phyloP scores from a whole-genome alignment of 2,888 invertebrate genomes.

The Acrocyrtus sp. region DNA sequence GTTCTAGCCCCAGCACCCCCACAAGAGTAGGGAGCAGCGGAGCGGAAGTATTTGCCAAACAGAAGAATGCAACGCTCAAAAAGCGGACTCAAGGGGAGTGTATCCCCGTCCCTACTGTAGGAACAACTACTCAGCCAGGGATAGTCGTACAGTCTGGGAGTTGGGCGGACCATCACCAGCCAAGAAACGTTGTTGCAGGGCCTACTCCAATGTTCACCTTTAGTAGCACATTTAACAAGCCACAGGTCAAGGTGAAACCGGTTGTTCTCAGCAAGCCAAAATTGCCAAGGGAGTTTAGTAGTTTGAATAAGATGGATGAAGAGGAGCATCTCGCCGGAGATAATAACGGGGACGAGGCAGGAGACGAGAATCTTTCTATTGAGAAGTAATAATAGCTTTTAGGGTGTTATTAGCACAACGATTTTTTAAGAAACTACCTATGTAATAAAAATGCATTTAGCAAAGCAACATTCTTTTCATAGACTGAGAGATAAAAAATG shows the following conservation, averaged over 20 bases:
- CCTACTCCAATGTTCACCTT: slow-evolving; percentile 30
- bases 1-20: slow-evolving; percentile 67
- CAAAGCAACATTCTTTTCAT: too few relatives aligned
- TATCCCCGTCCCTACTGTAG: slow-evolving; percentile 39
- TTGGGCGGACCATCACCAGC: not conserved
- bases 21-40: slow-evolving; percentile 73
- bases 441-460: too few relatives aligned
- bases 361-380: too few relatives aligned
- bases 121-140: slow-evolving; percentile 50
- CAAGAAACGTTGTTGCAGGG: slow-evolving; percentile 8
- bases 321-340: too few relatives aligned
- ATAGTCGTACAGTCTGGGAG: slow-evolving; percentile 50
- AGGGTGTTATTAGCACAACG: too few relatives aligned
- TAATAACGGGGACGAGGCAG: not conserved
- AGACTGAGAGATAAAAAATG: too few relatives aligned
- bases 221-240: slow-evolving; percentile 64
- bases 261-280: slow-evolving; percentile 79
- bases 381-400: not conserved
- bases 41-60: slow-evolving; percentile 81
- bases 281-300: slow-evolving; percentile 66
- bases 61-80: slow-evolving; percentile 81
- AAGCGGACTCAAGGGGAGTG: slow-evolving; percentile 71
- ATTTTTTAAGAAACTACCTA: too few relatives aligned
- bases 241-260: slow-evolving; percentile 83
- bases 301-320: slow-evolving; percentile 28